Evolutionary conservation across 2,888 invertebrate species (phyloP), one percentile per base, ranked within the genome.

Genomic region (Hemaris fuciformis): DNA sequence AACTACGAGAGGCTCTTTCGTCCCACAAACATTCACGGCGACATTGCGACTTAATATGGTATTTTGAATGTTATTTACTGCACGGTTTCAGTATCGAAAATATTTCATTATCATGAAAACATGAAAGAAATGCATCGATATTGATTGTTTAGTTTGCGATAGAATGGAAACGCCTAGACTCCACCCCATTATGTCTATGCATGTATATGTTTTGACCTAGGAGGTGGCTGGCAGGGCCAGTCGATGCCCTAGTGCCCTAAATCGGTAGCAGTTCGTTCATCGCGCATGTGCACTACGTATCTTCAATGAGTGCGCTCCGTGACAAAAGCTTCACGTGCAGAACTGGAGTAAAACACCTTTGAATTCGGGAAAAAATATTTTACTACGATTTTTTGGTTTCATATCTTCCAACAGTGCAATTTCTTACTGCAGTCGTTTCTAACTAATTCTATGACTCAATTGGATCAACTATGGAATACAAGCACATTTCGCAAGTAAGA

Each of bases 221-320:
- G 77, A 70, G 74, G 70, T 70, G 69, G 64, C 61, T 69, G 57
- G 66, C 68, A 68, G 77, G 83, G 77, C 77, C 83, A 83, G 88
- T 85, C 87, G 89, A 85, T 90, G 90, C 77, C 89, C 90, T 64
- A 89, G 77, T 91, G 85, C 74, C 91, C 89, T 74, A 88, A 71
- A 83, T 89, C 65, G 65, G 64, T 10, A 53, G 67, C 67, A 71
- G 74, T 71, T 63, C 69, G 65, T 66, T 60, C 66, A 71, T 60
- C 67, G 87, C 89, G 89, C 88, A 85, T 84, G 89, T 83, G 84
- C 85, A 74, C 60, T 72, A 57, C 63, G 66, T 62, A 61, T 66
- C 66, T 68, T 83, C 74, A 82, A 81, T 83, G 66, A 66, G 64
- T 70, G 70, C 72, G 60, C 61, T 72, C 22, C 66, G 34, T 63